Conservation (phyloP, 1,140 invertebrate species). For the Brachystomella parvula region DNA sequence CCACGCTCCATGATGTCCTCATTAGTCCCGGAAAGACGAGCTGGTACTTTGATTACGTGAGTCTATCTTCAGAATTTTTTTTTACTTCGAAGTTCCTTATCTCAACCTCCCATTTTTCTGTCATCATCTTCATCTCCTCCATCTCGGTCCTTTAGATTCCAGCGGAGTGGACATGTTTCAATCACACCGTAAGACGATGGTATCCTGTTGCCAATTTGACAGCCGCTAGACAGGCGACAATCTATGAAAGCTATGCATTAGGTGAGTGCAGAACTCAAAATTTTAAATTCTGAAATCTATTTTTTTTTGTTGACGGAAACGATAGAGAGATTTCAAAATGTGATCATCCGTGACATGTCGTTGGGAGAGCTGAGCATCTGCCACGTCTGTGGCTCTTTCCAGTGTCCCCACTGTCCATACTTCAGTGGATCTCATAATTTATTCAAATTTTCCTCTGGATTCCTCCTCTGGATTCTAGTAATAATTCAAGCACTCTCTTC, state of each 20-base stretch:
- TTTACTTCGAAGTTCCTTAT: not conserved
- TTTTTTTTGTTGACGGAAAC: not conserved
- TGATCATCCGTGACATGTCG: slow-evolving; percentile 50
- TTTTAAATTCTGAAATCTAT: no score
- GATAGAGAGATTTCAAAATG: slow-evolving; percentile 52
- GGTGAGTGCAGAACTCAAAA: slow-evolving; percentile 42
- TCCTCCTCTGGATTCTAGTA: not conserved
- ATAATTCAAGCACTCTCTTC: not conserved
- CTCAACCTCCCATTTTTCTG: not conserved
- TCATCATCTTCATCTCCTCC: not conserved
- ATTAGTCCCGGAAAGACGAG: slow-evolving; percentile 42
- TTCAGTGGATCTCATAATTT: slow-evolving; percentile 47
- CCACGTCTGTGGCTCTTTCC: slow-evolving; percentile 95
- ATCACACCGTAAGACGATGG: slow-evolving; percentile 49
- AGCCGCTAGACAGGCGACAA: slow-evolving; percentile 48
- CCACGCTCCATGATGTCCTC: slow-evolving; percentile 41
- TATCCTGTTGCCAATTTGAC: slow-evolving; percentile 55
- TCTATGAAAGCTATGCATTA: slow-evolving; percentile 55
- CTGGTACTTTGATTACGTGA: slow-evolving; percentile 47
- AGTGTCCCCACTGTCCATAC: slow-evolving; percentile 92
- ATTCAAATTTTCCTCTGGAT: not conserved
- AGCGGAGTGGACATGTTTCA: slow-evolving; percentile 45
- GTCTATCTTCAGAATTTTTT: slow-evolving; percentile 20
- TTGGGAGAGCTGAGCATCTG: slow-evolving; percentile 59
- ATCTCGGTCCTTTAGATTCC: slow-evolving; percentile 44